Conservation (phyloP, 2,113 vertebrate species). For the Melierax canorus region DNA sequence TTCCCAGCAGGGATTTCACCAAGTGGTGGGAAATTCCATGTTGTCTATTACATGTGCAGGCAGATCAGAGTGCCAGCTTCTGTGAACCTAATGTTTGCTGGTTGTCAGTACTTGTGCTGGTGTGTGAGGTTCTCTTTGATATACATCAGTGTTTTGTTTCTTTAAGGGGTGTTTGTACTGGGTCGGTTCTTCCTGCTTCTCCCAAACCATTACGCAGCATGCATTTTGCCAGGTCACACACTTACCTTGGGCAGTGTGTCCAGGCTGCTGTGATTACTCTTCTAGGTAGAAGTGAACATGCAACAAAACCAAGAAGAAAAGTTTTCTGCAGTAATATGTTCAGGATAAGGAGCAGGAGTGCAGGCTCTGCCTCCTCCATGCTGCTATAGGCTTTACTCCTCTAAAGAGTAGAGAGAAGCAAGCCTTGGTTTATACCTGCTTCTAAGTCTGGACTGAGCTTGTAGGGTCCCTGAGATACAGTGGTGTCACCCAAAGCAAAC, state of each 20-base stretch:
- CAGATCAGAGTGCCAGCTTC: background rate
- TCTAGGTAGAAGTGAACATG: background rate
- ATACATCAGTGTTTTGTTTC: background rate
- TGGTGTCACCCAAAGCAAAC: background rate
- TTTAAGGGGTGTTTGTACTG: background rate
- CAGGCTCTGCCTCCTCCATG: background rate
- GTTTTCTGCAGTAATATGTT: background rate
- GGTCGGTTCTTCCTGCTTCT: background rate
- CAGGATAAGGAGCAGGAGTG: background rate
- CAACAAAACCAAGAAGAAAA: background rate
- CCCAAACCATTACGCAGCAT: fast-evolving
- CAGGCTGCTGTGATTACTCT: background rate
- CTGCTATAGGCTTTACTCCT: background rate
- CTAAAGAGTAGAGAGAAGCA: background rate
- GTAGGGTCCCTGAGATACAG: background rate
- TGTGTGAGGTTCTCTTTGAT: background rate
- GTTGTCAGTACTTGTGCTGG: background rate
- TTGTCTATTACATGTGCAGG: background rate
- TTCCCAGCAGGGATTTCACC: background rate
- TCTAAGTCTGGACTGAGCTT: background rate
- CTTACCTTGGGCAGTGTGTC: background rate
- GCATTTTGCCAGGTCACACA: background rate
- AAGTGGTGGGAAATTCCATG: background rate
- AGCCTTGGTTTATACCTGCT: background rate
- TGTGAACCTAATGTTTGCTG: background rate